phyloP scores from a whole-genome alignment of 2,797 vertebrate species.

The Syndactyla subalaris region DNA sequence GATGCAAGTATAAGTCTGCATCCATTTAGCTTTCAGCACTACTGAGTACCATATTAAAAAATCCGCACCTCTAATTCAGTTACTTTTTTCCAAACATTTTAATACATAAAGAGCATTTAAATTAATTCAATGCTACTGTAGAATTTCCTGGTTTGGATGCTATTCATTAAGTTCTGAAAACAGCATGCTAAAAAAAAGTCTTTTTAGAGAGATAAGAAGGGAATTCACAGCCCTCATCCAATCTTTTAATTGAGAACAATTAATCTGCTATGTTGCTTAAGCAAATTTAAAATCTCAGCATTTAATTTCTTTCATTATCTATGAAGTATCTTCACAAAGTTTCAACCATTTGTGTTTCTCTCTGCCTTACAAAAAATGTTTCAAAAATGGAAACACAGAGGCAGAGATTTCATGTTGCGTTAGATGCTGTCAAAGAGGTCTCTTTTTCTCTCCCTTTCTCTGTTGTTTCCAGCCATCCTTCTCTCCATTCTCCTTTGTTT shows the following conservation, averaged over 20 bases:
- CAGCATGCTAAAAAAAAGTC: background rate
- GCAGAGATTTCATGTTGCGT: slow-evolving; percentile 54
- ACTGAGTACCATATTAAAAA: background rate
- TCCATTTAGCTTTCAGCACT: background rate
- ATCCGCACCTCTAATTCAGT: background rate
- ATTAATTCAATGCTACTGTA: background rate
- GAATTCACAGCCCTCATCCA: background rate
- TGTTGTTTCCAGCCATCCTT: slow-evolving; percentile 72
- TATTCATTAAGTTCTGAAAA: slow-evolving; percentile 39
- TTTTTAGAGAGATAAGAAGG: background rate
- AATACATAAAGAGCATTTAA: background rate
- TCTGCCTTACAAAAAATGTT: background rate
- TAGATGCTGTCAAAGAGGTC: slow-evolving; percentile 59
- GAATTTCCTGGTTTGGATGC: background rate
- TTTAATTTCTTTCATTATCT: slow-evolving; percentile 48
- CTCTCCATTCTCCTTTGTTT: slow-evolving; percentile 70
- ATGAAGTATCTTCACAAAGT: slow-evolving; percentile 25
- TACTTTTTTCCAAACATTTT: background rate
- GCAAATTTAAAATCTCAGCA: slow-evolving; percentile 13
- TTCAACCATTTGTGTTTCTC: slow-evolving; percentile 21
- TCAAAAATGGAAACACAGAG: slow-evolving; percentile 41
- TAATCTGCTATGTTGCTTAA: background rate
- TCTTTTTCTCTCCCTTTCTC: slow-evolving; percentile 28
- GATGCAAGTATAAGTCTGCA: background rate
- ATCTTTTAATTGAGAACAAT: background rate